phyloP scores from a whole-genome alignment of 2,888 invertebrate species.

The Drosophila nigricruria region DNA sequence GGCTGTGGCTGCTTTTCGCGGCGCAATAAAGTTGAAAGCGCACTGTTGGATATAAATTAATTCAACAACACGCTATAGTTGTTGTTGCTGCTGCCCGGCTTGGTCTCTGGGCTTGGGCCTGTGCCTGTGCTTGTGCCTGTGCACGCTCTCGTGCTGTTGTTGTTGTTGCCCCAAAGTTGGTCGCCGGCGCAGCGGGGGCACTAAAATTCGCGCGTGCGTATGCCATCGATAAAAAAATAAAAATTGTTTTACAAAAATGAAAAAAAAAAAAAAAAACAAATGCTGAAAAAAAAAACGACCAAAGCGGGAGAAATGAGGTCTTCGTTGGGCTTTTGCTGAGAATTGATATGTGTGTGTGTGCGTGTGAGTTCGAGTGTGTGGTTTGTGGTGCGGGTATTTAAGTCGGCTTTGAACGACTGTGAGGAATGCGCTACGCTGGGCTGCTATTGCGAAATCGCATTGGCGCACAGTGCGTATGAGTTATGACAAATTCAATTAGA shows the following conservation, averaged over 20 bases:
- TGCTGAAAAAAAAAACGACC: constrained; percentile 39
- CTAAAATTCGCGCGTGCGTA: constrained; percentile 81
- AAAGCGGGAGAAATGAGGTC: constrained; percentile 77
- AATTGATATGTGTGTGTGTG: constrained; percentile 17
- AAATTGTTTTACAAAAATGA: constrained; percentile 75
- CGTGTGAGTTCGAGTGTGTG: neutral
- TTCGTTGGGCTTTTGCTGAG: constrained; percentile 49
- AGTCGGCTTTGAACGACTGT: constrained; percentile 53
- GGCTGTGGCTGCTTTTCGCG: constrained; percentile 71
- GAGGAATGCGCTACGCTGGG: constrained; percentile 59
- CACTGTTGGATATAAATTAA: constrained; percentile 84
- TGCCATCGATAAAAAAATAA: constrained; percentile 78
- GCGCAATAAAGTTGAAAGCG: constrained; percentile 82
- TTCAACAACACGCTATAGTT: constrained; percentile 83
- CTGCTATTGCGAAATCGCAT: constrained; percentile 51
- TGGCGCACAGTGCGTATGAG: constrained; percentile 37
- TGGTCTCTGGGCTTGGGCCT: constrained; percentile 56
- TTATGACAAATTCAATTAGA: constrained; percentile 25
- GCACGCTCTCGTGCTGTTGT: constrained; percentile 57
- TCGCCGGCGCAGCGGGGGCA: constrained; percentile 76
- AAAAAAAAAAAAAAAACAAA: constrained; percentile 44
- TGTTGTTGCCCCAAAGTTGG: constrained; percentile 64
- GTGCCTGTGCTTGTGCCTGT: constrained; percentile 48
- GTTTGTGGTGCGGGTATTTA: constrained; percentile 28
- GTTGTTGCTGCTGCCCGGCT: constrained; percentile 49